These are phyloP conservation scores for Triplophysa tibetana DNA, from an alignment of 2,113 vertebrate species.

Conservation along the genomic window DNA sequence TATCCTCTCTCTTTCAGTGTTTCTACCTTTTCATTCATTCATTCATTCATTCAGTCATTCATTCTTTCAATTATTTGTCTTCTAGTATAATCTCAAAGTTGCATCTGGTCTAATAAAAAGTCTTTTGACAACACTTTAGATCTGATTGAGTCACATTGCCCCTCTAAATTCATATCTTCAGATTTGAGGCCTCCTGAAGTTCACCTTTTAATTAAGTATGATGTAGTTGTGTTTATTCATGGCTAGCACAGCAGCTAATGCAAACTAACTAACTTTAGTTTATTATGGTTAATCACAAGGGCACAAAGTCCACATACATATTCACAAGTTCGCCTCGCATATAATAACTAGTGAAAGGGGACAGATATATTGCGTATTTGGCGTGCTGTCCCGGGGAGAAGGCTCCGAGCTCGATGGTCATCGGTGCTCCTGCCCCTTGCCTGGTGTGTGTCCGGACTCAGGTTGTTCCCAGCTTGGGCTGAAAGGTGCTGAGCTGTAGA, in stretches of 20 bases:
- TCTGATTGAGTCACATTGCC: constrained; percentile 32
- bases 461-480: too few relatives aligned
- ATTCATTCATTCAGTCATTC: constrained; percentile 16
- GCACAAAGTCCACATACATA: constrained; percentile 80
- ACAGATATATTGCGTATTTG: too few relatives aligned
- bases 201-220: constrained; percentile 99
- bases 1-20: constrained; percentile 8
- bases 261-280: constrained; percentile 99
- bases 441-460: too few relatives aligned
- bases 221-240: constrained; percentile 92
- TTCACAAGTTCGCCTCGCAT: too few relatives aligned
- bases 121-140: constrained; percentile 39
- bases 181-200: constrained; percentile 94
- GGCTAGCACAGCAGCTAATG: constrained; percentile 88
- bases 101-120: constrained; percentile 68
- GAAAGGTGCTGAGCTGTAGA: constrained; percentile 67
- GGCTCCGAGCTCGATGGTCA: too few relatives aligned
- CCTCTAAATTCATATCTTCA: constrained; percentile 85
- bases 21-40: constrained; percentile 56
- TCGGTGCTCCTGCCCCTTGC: too few relatives aligned
- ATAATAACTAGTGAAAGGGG: too few relatives aligned
- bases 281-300: constrained; percentile 95
- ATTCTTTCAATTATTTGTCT: background rate
- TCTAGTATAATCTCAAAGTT: constrained; percentile 40
- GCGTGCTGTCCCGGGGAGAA: too few relatives aligned